Base-by-base conservation (phyloP, 2,888 invertebrate species). In the Leucoma salicis region DNA sequence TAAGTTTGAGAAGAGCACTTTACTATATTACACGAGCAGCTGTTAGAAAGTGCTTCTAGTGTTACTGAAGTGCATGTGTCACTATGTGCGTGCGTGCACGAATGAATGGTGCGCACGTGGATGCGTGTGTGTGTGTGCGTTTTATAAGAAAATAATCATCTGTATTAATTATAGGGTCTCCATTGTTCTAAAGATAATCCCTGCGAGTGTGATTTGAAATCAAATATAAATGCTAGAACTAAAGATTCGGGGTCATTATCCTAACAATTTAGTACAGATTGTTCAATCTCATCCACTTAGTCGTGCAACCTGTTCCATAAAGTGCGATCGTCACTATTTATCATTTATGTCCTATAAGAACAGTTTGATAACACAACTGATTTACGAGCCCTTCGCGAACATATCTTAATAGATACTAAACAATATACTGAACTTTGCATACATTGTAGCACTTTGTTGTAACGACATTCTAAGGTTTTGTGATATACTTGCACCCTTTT, bases 351-450 rank as follows among this genome's bases (percentile, higher is more conserved):
- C 32, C 39, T 28, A 35, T 35, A 41, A 44, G 46, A 57, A 50
- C 53, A 59, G 58, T 68, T 67, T 64, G 70, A 71, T 71, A 71
- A 63, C 51, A 40, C 35, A 15, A 1, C 46, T 62, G 69, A 72
- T 71, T 72, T 72, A 72, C 60, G 62, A 57, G 35, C 46, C 40
- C 38, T 53, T 63, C 56, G 52, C 60, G 57, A 42, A 53, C 50
- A 48, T 48, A 54, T 38, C 54, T 57, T 62, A 59, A 58, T 58
- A 54, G 56, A 50, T 46, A 36, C 42, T 50, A 50, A 58, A 53
- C 38, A 44, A 46, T 35, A 35, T 39, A 32, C 28, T 39, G 31
- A 32, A 27, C 14, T 13, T 32, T 36, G 42, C 45, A 31, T 39
- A 52, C 52, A 41, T 33, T 52, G 52, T 52, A 14, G 10, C 7